These are phyloP conservation scores for Nebria brevicollis DNA, from an alignment of 2,888 invertebrate species.

Conservation along the genomic window DNA sequence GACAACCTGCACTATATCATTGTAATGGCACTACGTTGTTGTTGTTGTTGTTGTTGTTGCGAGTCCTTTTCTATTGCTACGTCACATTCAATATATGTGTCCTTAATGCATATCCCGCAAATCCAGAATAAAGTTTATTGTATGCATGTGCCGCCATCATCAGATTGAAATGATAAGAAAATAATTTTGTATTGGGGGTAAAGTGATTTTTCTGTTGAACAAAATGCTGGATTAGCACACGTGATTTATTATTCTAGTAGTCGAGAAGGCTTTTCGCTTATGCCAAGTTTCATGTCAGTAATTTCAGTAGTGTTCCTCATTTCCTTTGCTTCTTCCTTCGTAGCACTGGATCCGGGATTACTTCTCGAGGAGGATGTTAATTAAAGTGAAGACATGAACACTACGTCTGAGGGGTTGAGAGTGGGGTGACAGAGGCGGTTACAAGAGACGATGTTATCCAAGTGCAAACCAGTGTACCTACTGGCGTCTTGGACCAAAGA, in stretches of 20 bases:
- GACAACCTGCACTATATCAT: conserved; percentile 37
- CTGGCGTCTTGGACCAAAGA: conserved; percentile 48
- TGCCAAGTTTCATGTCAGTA: conserved; percentile 50
- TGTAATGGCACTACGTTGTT: conserved; percentile 23
- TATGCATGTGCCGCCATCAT: background rate
- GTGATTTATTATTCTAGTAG: conserved; percentile 39
- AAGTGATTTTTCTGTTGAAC: conserved; percentile 1
- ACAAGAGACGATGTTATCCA: conserved; percentile 48
- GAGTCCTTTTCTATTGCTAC: background rate
- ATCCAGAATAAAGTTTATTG: background rate
- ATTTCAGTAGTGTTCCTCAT: conserved; percentile 62
- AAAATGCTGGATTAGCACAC: conserved; percentile 27
- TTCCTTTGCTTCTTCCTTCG: conserved; percentile 68
- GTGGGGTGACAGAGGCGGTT: background rate
- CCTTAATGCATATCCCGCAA: background rate
- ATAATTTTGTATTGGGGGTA: too few relatives aligned
- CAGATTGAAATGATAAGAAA: too few relatives aligned
- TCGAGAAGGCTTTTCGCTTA: conserved; percentile 30
- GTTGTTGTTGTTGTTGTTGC: background rate
- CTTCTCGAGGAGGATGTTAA: conserved; percentile 53
- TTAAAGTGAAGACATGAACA: conserved; percentile 51
- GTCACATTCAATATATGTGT: background rate
- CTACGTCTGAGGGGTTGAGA: conserved; percentile 4
- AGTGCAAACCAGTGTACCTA: conserved; percentile 53
- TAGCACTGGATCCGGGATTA: conserved; percentile 69